A percentile compares a stretch with the other conserved stretches of the same genome.
Evolutionary conservation across 2,113 vertebrate species (phyloP).

Genomic region (Dunckerocampus dactyliophorus): DNA sequence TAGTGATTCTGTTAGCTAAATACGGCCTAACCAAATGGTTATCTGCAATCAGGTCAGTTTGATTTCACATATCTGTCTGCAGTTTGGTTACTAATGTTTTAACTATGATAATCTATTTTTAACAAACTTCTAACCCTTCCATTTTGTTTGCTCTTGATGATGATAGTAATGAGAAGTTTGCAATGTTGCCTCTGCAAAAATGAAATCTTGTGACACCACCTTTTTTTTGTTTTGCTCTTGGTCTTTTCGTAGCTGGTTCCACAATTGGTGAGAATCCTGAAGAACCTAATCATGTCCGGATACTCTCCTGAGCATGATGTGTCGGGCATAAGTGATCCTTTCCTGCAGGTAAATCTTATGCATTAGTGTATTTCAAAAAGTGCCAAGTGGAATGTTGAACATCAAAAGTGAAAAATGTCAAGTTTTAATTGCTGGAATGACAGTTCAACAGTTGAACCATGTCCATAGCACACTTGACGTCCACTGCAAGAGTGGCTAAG

Average conservation of each 20-base stretch:
- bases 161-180: slow-evolving; percentile 4
- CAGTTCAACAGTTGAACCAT: background rate
- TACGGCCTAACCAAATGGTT: background rate
- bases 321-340: slow-evolving; percentile 98
- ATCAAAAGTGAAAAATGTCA: background rate
- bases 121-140: background rate
- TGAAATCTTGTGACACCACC: slow-evolving; percentile 32
- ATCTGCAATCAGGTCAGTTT: background rate
- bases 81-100: background rate
- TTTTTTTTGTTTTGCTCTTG: slow-evolving; percentile 48
- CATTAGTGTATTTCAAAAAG: background rate
- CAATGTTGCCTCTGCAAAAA: background rate
- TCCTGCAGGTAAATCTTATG: slow-evolving; percentile 84
- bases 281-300: slow-evolving; percentile 99
- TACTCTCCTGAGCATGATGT: slow-evolving; percentile 99
- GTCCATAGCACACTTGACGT: background rate
- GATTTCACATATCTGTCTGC: background rate
- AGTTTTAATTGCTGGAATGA: background rate
- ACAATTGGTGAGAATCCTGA: slow-evolving; percentile 98
- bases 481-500: background rate
- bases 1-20: background rate
- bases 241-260: slow-evolving; percentile 87
- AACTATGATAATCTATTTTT: background rate
- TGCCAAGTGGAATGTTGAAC: background rate
- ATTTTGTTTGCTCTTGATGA: slow-evolving; percentile 8